phyloP scores from a whole-genome alignment of 37 sponge, comb jelly and placozoan genomes.

The Spongilla lacustris region DNA sequence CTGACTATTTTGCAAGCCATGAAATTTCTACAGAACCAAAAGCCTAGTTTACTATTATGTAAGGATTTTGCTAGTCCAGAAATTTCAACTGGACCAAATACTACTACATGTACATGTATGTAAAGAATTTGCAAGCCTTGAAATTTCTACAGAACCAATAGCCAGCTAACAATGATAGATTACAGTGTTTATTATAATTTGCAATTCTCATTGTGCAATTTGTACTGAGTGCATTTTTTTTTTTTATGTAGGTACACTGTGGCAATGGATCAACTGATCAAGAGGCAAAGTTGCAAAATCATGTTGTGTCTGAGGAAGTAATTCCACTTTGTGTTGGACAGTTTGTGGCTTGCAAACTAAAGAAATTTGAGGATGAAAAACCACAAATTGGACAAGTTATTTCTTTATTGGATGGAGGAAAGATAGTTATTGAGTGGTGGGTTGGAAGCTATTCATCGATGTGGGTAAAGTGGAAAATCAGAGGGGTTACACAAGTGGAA shows the following conservation, averaged over 20 bases:
- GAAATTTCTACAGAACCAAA: too few species aligned
- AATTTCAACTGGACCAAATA: neutral
- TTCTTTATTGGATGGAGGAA: conserved; percentile 1
- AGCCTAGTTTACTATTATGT: too few species aligned
- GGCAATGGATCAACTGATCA: neutral
- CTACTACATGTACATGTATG: neutral
- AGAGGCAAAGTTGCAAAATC: neutral
- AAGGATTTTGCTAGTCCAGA: neutral
- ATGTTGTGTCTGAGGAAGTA: conserved; percentile 1
- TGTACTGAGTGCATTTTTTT: neutral
- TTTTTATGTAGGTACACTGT: neutral
- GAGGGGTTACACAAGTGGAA: neutral
- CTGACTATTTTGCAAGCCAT: neutral
- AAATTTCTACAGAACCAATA: conserved; percentile 1
- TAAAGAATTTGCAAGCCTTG: conserved; percentile 1
- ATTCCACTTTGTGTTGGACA: conserved; percentile 1
- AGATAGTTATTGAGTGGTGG: conserved; percentile 1
- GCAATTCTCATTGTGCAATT: conserved; percentile 1
- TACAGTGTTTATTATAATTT: neutral
- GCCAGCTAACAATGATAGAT: neutral
- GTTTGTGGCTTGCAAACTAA: conserved; percentile 1
- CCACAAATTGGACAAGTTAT: neutral
- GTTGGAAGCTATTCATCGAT: neutral
- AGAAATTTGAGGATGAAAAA: conserved; percentile 1
- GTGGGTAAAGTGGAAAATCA: neutral